Base-by-base conservation (phyloP, 2,113 vertebrate genomes). In the Dasypus novemcinctus region DNA sequence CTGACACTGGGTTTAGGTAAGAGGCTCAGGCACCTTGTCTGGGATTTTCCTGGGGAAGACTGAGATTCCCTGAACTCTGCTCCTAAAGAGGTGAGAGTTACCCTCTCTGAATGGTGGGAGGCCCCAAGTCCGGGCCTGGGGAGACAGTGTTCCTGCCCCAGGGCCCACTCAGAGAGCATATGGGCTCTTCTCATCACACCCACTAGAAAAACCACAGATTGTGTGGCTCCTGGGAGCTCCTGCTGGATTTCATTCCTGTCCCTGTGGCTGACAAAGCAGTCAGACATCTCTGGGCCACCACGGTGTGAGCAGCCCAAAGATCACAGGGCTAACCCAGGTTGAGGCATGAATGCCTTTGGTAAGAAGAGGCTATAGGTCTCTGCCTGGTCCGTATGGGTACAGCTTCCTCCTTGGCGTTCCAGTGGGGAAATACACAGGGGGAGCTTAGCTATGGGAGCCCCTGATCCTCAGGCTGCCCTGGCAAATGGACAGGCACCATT, bases 161-260 rank as follows among this genome's bases (percentile, higher is more conserved):
- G 17, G 82, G 92, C 59, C 92, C 41, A 61, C 64, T 78, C 46
- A 27, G 38, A 86, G 74, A 75, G 57, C 79, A 91, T 68, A 49
- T 72, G 38, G 31, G 15, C 88, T 59, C 61, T 82, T 87, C 59
- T 89, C 59, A 92, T 97, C 85, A 97, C 64, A 84, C 82, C 31
- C 79, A 87, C 8, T 75, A 21, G 84, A 95, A 90, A 96, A 96
- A 93, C 66, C 72, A 72, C 38, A 33, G 59, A 86, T 59, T 87
- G 91, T 82, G 74, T 69, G 83, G 75, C 33, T 95, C 64, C 94
- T 80, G 61, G 96, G 89, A 97, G 69, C 95, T 93, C 95, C 95
- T 94, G 93, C 89, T 84, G 49, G 86, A 80, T 96, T 94, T 97
- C 96, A 96, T 95, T 97, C 89, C 95, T 87, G 85, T 79, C 46